phyloP scores from a whole-genome alignment of 2,888 invertebrate species.

The Pecten maximus region DNA sequence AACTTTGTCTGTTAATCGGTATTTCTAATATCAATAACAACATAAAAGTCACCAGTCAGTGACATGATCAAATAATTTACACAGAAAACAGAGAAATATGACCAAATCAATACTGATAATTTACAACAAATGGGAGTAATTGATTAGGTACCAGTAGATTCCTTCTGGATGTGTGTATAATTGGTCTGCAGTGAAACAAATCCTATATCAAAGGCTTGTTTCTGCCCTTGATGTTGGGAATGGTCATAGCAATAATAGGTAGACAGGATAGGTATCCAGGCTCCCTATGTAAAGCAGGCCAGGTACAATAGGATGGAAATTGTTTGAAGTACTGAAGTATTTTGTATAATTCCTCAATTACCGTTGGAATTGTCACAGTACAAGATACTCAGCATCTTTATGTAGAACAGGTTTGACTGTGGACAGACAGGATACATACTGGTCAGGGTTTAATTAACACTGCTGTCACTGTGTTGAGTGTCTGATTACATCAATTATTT shows the following conservation, averaged over 20 bases:
- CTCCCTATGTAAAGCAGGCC: background rate
- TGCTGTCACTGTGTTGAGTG: no score
- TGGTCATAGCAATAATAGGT: background rate
- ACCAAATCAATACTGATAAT: background rate
- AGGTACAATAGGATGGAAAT: background rate
- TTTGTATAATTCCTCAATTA: background rate
- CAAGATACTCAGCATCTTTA: no score
- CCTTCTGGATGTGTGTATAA: background rate
- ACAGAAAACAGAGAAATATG: background rate
- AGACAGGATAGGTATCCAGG: background rate
- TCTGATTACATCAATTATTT: background rate
- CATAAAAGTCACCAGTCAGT: slow-evolving; percentile 4
- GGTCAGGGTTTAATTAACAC: no score
- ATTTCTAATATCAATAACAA: background rate
- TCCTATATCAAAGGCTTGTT: background rate
- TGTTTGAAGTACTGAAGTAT: background rate
- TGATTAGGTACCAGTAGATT: background rate
- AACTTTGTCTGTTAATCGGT: background rate
- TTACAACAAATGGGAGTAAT: background rate
- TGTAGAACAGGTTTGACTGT: no score
- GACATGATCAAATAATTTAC: background rate
- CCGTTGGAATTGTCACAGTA: no score
- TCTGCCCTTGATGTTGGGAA: background rate
- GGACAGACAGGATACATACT: no score
- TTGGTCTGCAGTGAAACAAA: background rate